Evolutionary conservation across 2,113 vertebrate species (phyloP).

Genomic region (Heptranchias perlo): DNA sequence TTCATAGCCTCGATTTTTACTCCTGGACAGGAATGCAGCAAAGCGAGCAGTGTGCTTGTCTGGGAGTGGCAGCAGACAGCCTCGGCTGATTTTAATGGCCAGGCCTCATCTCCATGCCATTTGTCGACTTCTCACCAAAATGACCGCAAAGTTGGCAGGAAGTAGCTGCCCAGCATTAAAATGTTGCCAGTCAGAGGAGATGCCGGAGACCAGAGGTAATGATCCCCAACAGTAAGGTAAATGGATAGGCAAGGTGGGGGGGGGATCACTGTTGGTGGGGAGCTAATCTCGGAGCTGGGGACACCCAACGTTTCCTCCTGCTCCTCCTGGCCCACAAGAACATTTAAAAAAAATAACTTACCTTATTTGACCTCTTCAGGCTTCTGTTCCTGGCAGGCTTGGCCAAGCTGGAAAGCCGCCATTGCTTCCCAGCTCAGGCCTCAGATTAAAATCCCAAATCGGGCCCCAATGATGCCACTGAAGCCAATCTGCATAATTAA

Average conservation of each 20-base stretch:
- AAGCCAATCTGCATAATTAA: not conserved
- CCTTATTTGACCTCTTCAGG: not conserved
- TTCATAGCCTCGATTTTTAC: not conserved
- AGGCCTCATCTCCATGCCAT: not conserved
- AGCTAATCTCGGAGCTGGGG: not conserved
- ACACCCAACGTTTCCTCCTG: not conserved
- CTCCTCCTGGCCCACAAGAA: not conserved
- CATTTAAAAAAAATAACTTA: not conserved
- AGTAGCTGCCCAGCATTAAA: not conserved
- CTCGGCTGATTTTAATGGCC: not conserved
- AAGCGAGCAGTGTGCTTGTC: not conserved
- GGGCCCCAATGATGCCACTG: not conserved
- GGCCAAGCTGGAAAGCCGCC: not conserved
- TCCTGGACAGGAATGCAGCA: not conserved
- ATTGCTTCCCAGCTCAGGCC: not conserved
- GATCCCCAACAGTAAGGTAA: not conserved
- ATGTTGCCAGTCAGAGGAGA: not conserved
- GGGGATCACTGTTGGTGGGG: not conserved
- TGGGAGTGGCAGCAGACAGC: not conserved
- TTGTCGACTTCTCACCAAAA: not conserved
- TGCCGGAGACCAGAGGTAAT: not conserved
- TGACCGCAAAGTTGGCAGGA: not conserved
- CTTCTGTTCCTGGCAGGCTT: not conserved
- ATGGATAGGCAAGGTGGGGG: not conserved
- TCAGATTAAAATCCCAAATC: not conserved